These are phyloP conservation scores for Conistra vaccinii DNA, from an alignment of 2,888 invertebrate species.

Conservation along the genomic window DNA sequence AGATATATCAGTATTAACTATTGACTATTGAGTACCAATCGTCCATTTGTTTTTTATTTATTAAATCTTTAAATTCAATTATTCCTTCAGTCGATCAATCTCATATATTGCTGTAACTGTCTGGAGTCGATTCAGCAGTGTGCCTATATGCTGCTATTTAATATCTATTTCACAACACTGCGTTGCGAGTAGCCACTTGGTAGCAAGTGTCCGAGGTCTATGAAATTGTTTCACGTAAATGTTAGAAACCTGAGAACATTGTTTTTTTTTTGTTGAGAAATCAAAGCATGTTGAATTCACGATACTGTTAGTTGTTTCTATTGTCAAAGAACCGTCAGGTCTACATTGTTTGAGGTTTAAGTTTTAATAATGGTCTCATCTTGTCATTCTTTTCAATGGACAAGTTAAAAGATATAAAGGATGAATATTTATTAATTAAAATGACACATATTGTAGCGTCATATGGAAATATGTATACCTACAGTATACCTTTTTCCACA, in stretches of 20 bases:
- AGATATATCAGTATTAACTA: background rate
- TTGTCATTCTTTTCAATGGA: too few relatives aligned
- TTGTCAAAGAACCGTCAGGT: background rate
- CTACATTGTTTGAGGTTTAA: too few relatives aligned
- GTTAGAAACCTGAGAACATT: slow-evolving; percentile 4
- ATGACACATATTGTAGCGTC: background rate
- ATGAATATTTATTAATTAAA: background rate
- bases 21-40: background rate
- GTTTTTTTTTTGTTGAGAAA: background rate
- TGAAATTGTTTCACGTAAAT: slow-evolving; percentile 20
- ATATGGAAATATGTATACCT: background rate
- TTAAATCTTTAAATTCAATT: background rate
- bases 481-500: background rate
- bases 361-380: too few relatives aligned
- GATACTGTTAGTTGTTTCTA: background rate
- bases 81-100: background rate
- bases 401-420: background rate
- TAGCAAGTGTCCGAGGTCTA: background rate
- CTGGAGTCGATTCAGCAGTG: background rate
- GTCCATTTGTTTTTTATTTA: background rate
- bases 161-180: slow-evolving; percentile 14
- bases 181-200: background rate
- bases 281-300: background rate
- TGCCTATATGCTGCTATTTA: background rate
- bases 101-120: background rate